Conservation (phyloP, 2,113 vertebrate species). For the Condylura cristata region DNA sequence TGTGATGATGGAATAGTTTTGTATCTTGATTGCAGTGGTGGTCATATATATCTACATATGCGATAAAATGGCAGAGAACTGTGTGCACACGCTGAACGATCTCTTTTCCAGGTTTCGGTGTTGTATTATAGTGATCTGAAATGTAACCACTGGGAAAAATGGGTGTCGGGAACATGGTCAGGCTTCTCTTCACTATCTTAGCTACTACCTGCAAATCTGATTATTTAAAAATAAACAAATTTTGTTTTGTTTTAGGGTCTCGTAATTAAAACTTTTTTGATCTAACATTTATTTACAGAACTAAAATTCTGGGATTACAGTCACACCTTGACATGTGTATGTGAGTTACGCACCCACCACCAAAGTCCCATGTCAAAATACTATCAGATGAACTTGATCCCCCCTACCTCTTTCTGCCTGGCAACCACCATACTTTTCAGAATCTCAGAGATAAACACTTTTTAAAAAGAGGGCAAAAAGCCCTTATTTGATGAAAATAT, state of each 20-base stretch:
- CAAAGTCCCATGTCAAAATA: too few relatives aligned
- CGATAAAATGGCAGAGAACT: constrained; percentile 9
- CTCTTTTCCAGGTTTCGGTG: not conserved
- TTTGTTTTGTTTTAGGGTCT: not conserved
- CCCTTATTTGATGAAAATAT: constrained; percentile 26
- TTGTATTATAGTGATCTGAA: not conserved
- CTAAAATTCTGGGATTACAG: too few relatives aligned
- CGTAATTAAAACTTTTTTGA: too few relatives aligned
- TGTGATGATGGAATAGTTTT: constrained; percentile 37
- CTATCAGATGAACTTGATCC: too few relatives aligned
- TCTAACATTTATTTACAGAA: too few relatives aligned
- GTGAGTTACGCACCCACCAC: too few relatives aligned
- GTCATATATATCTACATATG: not conserved
- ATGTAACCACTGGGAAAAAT: not conserved
- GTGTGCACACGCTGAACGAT: not conserved
- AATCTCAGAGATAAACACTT: too few relatives aligned
- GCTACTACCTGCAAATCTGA: not conserved
- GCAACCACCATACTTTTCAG: too few relatives aligned
- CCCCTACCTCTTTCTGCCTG: too few relatives aligned
- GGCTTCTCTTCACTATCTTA: not conserved
- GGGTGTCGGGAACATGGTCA: not conserved
- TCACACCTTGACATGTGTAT: too few relatives aligned
- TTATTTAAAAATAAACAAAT: constrained; percentile 40
- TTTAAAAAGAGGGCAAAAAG: too few relatives aligned
- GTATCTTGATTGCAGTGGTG: constrained; percentile 24